Conservation (phyloP, 2,888 invertebrate species). For the Drosophila niveifrons region DNA sequence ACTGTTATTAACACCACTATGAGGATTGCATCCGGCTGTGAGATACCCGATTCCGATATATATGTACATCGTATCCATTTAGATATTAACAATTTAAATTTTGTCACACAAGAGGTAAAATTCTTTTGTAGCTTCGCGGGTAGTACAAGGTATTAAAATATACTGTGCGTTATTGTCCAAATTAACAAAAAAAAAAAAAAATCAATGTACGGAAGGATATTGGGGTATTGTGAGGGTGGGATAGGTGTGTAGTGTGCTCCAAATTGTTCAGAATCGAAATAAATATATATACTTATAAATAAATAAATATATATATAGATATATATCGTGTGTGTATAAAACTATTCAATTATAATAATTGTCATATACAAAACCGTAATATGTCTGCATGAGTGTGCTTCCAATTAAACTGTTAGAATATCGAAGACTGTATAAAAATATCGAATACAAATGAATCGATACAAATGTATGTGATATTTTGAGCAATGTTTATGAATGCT, state of each 20-base stretch:
- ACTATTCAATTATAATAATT: background rate
- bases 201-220: background rate
- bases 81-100: no score
- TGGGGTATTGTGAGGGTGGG: conserved; percentile 1
- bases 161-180: conserved; percentile 1
- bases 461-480: background rate
- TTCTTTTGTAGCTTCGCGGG: background rate
- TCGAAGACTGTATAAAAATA: background rate
- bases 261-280: conserved; percentile 6
- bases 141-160: conserved; percentile 6
- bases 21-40: background rate
- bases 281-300: background rate
- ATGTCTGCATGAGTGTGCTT: background rate
- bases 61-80: background rate
- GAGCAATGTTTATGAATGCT: background rate
- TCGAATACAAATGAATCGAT: no score
- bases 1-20: conserved; percentile 14
- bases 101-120: background rate
- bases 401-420: background rate
- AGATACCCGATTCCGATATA: background rate
- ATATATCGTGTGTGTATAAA: conserved; percentile 5
- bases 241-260: conserved; percentile 3
- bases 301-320: no score
- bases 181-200: background rate
- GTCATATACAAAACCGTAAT: no score